These are phyloP conservation scores for Acropternis orthonyx DNA, from an alignment of 2,797 vertebrate species.

Conservation along the genomic window DNA sequence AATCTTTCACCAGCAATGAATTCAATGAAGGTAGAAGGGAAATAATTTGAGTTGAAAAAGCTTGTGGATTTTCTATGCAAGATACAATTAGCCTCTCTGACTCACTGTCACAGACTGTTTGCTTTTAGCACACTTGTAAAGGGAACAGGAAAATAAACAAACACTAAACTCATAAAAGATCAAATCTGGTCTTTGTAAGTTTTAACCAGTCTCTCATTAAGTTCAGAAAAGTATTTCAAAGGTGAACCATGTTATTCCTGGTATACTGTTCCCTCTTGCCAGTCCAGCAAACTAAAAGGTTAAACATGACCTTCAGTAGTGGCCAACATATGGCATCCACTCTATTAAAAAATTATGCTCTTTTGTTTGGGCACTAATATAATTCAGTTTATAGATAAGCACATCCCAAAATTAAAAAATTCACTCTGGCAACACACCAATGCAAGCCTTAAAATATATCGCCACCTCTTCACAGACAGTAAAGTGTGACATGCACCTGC, in stretches of 20 bases:
- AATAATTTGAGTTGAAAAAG: not conserved
- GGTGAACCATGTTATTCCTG: not conserved
- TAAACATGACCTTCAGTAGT: not conserved
- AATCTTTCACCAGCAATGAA: not conserved
- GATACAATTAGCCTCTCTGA: not conserved
- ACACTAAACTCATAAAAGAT: not conserved
- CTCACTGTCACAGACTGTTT: not conserved
- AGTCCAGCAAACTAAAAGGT: not conserved
- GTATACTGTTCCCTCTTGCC: not conserved
- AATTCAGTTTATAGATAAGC: not conserved
- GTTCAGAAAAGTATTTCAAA: not conserved
- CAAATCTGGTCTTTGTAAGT: not conserved
- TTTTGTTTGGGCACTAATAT: not conserved
- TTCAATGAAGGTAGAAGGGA: not conserved
- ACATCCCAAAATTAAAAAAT: not conserved
- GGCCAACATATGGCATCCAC: not conserved
- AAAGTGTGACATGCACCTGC: not conserved
- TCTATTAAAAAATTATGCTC: not conserved
- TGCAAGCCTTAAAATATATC: not conserved
- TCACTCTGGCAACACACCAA: not conserved
- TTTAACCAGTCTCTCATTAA: not conserved
- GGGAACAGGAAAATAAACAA: not conserved
- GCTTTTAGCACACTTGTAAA: not conserved
- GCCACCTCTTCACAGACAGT: not conserved
- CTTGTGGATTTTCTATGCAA: not conserved